A percentile compares a stretch with the other conserved stretches of the same genome.
phyloP scores from a whole-genome alignment of 2,113 vertebrate species.

The Theropithecus gelada region DNA sequence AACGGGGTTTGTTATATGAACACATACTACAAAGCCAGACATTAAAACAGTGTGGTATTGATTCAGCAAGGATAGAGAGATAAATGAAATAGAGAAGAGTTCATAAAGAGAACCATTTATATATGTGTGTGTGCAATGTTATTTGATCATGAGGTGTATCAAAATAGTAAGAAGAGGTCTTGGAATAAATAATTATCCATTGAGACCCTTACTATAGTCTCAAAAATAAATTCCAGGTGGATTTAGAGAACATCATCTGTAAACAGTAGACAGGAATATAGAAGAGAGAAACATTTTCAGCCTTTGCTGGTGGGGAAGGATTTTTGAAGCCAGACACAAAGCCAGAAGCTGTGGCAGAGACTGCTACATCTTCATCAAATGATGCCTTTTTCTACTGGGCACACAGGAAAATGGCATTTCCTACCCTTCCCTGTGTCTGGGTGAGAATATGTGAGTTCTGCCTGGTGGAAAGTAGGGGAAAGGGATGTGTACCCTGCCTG shows the following conservation, averaged over 20 bases:
- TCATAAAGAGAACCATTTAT: not conserved
- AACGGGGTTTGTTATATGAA: not conserved
- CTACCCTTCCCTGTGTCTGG: not conserved
- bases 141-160: not conserved
- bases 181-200: not conserved
- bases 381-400: not conserved
- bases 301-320: not conserved
- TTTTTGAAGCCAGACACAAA: not conserved
- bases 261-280: not conserved
- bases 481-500: no score
- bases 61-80: not conserved
- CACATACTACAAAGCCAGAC: not conserved
- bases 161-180: not conserved
- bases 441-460: not conserved
- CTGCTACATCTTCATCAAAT: not conserved
- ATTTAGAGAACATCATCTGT: not conserved
- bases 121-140: not conserved
- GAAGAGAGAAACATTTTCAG: not conserved
- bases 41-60: not conserved
- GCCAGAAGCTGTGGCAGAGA: not conserved
- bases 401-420: accelerated
- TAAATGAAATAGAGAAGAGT: not conserved
- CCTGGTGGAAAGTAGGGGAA: not conserved
- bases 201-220: not conserved
- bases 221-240: not conserved